A percentile compares a stretch with the other conserved stretches of the same genome.
These are phyloP conservation scores for Cantharis nigra DNA, from an alignment of 2,888 invertebrate species.

Conservation along the genomic window DNA sequence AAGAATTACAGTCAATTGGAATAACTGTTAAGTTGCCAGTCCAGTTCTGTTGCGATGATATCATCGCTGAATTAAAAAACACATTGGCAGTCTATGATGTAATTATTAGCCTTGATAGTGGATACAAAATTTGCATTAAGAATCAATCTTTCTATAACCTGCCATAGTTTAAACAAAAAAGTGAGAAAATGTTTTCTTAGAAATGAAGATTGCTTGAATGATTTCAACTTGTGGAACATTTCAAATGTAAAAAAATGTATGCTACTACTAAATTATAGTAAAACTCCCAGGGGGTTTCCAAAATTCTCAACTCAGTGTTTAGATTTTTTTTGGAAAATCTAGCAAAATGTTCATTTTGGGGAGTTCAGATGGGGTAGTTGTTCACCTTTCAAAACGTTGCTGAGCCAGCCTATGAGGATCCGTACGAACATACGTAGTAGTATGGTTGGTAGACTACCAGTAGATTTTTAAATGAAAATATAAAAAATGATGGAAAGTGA, in stretches of 20 bases:
- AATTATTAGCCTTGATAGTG: slow-evolving; percentile 3
- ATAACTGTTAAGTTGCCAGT: neutral
- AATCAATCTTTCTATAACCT: neutral
- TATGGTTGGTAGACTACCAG: neutral
- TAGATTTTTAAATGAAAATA: too few species aligned
- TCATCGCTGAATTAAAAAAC: slow-evolving; percentile 10
- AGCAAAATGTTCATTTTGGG: too few species aligned
- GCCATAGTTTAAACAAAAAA: neutral
- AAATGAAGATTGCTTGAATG: neutral
- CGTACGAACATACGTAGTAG: neutral
- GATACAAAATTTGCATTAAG: neutral
- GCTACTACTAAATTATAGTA: too few species aligned
- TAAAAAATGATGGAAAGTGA: too few species aligned
- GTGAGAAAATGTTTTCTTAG: neutral
- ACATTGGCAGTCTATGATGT: slow-evolving; percentile 13
- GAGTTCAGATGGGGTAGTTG: too few species aligned
- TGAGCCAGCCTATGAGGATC: too few species aligned
- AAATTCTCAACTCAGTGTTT: neutral
- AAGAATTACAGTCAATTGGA: neutral
- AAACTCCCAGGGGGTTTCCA: too few species aligned
- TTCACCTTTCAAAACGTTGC: too few species aligned
- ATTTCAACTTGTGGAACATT: neutral
- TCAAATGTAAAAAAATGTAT: too few species aligned
- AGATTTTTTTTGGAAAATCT: neutral
- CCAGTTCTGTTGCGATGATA: slow-evolving; percentile 7